Evolutionary conservation across 2,888 invertebrate genomes (phyloP).

Genomic region (Cancer borealis): DNA sequence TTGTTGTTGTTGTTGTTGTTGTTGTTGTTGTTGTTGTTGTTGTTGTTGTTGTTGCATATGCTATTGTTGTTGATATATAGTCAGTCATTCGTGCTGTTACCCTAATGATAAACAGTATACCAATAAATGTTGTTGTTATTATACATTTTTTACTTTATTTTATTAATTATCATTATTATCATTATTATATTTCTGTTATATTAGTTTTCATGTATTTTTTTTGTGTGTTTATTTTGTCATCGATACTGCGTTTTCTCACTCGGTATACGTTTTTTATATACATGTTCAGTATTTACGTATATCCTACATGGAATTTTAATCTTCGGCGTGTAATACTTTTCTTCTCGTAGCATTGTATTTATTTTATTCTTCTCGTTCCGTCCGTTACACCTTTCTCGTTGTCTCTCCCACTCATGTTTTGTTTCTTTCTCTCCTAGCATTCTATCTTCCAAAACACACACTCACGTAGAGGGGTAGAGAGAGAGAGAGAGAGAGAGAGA

Average conservation of each 20-base stretch:
- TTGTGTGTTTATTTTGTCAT: neutral
- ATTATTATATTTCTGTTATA: neutral
- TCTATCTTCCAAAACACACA: constrained; percentile 3
- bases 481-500: neutral
- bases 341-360: neutral
- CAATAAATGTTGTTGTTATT: too few relatives aligned
- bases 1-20: neutral
- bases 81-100: too few relatives aligned
- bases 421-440: neutral
- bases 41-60: too few relatives aligned
- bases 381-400: neutral
- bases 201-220: neutral
- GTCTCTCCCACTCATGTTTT: constrained; percentile 26
- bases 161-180: too few relatives aligned
- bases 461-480: neutral
- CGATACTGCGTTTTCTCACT: neutral
- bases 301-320: neutral
- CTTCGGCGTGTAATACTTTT: neutral
- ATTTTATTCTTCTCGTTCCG: neutral
- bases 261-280: neutral
- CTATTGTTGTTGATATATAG: too few relatives aligned
- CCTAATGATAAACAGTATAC: too few relatives aligned
- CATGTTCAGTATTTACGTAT: neutral
- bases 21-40: neutral
- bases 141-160: too few relatives aligned